phyloP scores from a whole-genome alignment of 2,888 invertebrate genomes.

The Neoascia interrupta region DNA sequence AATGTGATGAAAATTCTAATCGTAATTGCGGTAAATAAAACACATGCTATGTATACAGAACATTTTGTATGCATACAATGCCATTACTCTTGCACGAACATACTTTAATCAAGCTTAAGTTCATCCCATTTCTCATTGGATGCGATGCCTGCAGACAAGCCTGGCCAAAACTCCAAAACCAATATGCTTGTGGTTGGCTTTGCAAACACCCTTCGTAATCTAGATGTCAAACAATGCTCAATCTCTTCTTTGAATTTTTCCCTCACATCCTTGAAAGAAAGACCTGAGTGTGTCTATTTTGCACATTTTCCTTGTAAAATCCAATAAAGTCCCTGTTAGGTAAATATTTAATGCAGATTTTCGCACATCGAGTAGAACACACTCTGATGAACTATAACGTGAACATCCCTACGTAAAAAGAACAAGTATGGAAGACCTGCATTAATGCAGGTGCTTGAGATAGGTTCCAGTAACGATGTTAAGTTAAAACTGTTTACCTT shows the following conservation, averaged over 20 bases:
- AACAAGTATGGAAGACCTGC: too few relatives aligned
- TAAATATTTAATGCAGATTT: conserved; percentile 50
- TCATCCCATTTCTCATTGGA: too few relatives aligned
- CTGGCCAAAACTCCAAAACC: conserved; percentile 26
- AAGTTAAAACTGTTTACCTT: conserved; percentile 58
- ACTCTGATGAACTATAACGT: too few relatives aligned
- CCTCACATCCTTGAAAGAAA: background rate
- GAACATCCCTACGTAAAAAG: too few relatives aligned
- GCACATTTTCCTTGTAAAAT: conserved; percentile 23
- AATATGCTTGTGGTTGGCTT: conserved; percentile 45
- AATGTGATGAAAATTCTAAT: too few relatives aligned
- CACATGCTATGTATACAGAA: too few relatives aligned
- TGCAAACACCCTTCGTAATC: conserved; percentile 36
- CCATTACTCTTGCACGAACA: too few relatives aligned
- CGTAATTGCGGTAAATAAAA: too few relatives aligned
- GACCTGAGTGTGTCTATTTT: too few relatives aligned
- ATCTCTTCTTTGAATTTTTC: conserved; percentile 27
- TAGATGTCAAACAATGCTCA: conserved; percentile 30
- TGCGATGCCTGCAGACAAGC: background rate
- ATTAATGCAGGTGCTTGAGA: conserved; percentile 26
- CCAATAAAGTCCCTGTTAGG: conserved; percentile 42
- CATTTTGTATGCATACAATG: too few relatives aligned
- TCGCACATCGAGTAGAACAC: too few relatives aligned
- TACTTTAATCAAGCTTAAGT: too few relatives aligned
- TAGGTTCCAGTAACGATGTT: conserved; percentile 15